phyloP scores from a whole-genome alignment of 37 sponge, comb jelly and placozoan species.

The Agelas oroides region DNA sequence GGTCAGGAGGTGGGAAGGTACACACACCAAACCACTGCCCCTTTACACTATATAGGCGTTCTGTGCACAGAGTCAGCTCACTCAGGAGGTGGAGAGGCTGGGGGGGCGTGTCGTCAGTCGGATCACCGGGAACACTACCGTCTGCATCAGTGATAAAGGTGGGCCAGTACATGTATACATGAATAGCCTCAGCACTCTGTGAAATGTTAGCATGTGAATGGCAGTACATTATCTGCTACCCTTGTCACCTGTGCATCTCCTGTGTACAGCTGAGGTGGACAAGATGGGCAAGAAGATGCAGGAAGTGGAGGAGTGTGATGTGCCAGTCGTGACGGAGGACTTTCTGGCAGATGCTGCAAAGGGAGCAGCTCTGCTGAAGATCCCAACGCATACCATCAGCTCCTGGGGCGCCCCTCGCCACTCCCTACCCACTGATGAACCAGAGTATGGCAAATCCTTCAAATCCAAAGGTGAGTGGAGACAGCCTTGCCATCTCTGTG shows the following conservation, averaged over 20 bases:
- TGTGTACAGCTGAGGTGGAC: too few species aligned
- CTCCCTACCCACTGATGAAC: conserved; percentile 32
- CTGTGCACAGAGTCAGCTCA: conserved; percentile 33
- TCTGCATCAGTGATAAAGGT: conserved; percentile 79
- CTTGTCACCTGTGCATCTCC: too few species aligned
- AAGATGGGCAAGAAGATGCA: conserved; percentile 78
- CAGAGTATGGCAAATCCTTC: conserved; percentile 15
- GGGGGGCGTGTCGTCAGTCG: conserved; percentile 72
- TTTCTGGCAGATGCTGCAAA: conserved; percentile 68
- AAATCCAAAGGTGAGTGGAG: conserved; percentile 41
- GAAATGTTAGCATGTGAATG: too few species aligned
- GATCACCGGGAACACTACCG: conserved; percentile 44
- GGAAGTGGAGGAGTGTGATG: conserved; percentile 64
- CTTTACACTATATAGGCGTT: not conserved
- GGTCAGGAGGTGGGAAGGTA: conserved; percentile 8
- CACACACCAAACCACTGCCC: not conserved
- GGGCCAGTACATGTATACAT: not conserved
- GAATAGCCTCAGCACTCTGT: too few species aligned
- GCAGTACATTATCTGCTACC: too few species aligned
- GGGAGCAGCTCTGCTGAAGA: conserved; percentile 71
- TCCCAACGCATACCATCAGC: conserved; percentile 74
- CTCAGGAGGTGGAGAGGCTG: conserved; percentile 40
- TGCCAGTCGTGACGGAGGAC: conserved; percentile 80
- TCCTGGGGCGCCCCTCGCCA: conserved; percentile 79
- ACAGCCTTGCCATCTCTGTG: not conserved